A percentile compares a stretch with the other conserved stretches of the same genome.
Conservation (phyloP, 2,888 invertebrate species). For the Lochmaea crataegi region DNA sequence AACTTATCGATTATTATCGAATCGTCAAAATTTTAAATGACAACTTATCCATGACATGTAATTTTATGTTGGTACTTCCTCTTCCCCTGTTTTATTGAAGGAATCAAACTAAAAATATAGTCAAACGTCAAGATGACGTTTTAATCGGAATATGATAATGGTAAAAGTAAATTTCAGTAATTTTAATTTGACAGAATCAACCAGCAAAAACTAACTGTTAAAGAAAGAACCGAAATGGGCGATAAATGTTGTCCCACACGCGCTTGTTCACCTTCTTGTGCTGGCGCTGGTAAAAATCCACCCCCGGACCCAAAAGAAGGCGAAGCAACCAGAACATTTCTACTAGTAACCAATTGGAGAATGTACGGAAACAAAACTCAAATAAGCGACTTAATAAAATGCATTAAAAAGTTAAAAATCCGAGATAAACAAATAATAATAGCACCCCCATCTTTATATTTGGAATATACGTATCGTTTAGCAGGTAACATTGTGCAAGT, state of each 20-base stretch:
- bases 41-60: neutral
- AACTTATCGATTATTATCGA: too few relatives aligned
- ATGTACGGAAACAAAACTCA: constrained; percentile 13
- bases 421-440: constrained; percentile 12
- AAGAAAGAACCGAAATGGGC: neutral
- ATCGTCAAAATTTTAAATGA: neutral
- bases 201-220: neutral
- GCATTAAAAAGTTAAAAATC: constrained; percentile 14
- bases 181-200: neutral
- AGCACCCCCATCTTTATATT: neutral
- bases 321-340: neutral
- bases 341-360: constrained; percentile 9
- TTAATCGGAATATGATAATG: neutral
- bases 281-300: neutral
- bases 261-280: constrained; percentile 6
- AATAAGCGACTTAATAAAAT: constrained; percentile 3
- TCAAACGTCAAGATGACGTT: neutral
- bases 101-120: neutral
- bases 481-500: neutral
- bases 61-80: neutral
- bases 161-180: neutral
- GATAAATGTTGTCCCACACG: constrained; percentile 1
- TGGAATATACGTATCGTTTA: constrained; percentile 2
- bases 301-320: neutral
- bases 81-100: neutral